Conservation (phyloP, 2,888 invertebrate species). For the Hartigia nigra region DNA sequence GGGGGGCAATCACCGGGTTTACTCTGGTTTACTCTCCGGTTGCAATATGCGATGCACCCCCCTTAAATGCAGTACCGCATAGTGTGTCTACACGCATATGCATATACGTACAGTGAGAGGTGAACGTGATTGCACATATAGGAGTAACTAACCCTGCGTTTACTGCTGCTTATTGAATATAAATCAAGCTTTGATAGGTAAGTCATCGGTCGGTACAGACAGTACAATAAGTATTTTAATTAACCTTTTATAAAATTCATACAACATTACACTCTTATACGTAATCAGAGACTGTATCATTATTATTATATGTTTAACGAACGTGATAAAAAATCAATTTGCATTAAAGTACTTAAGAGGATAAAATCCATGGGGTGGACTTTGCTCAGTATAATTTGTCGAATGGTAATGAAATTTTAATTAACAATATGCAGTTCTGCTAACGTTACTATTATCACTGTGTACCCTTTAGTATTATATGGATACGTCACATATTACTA, state of each 20-base stretch:
- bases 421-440: background rate
- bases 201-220: conserved; percentile 35
- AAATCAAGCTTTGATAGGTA: conserved; percentile 45
- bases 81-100: background rate
- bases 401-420: background rate
- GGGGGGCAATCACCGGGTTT: conserved; percentile 42
- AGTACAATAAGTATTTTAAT: background rate
- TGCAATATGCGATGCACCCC: background rate
- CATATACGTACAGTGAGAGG: background rate
- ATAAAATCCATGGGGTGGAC: background rate
- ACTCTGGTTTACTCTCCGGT: conserved; percentile 19
- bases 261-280: background rate
- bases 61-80: background rate
- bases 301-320: background rate
- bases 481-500: background rate
- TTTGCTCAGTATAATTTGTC: background rate
- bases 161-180: conserved; percentile 51
- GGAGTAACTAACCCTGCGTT: conserved; percentile 43
- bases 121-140: conserved; percentile 41
- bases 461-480: background rate
- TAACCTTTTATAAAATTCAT: background rate
- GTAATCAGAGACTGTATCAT: background rate
- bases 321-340: background rate
- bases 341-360: background rate
- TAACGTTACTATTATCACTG: background rate